These are phyloP conservation scores for Daubentonia madagascariensis DNA, from an alignment of 2,113 vertebrate species.

Conservation along the genomic window DNA sequence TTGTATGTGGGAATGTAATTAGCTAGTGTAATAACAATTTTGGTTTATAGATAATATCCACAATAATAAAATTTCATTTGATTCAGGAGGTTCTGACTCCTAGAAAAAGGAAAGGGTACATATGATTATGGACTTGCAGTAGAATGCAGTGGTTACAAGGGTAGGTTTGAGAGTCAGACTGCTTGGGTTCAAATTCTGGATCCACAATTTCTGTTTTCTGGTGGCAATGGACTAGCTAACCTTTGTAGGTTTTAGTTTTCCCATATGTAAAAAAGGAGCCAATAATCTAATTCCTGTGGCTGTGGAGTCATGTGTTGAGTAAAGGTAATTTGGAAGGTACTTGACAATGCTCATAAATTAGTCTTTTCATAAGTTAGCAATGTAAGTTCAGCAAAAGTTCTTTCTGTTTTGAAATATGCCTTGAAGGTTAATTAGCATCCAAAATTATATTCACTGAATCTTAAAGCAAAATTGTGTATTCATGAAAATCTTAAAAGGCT, in stretches of 20 bases:
- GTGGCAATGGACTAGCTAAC: not conserved
- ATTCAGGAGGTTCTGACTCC: not conserved
- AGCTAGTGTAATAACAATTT: not conserved
- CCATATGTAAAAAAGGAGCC: not conserved
- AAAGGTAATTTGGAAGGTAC: too few species aligned
- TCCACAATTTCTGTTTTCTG: not conserved
- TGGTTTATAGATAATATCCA: not conserved
- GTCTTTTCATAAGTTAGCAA: too few species aligned
- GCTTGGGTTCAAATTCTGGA: not conserved
- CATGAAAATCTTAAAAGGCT: not conserved
- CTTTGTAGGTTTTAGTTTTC: constrained; percentile 18
- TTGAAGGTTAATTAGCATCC: constrained; percentile 30
- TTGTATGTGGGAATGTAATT: not conserved
- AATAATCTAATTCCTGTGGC: not conserved
- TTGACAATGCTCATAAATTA: too few species aligned
- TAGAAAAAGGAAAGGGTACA: not conserved
- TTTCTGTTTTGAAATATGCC: not conserved
- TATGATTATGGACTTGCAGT: not conserved
- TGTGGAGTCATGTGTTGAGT: too few species aligned
- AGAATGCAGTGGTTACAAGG: not conserved
- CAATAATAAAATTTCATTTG: constrained; percentile 12
- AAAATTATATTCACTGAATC: too few species aligned
- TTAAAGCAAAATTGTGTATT: too few species aligned
- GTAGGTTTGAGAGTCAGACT: not conserved
- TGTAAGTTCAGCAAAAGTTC: too few species aligned